phyloP scores from a whole-genome alignment of 2,888 invertebrate genomes.

The Megaustenia siamemsis region DNA sequence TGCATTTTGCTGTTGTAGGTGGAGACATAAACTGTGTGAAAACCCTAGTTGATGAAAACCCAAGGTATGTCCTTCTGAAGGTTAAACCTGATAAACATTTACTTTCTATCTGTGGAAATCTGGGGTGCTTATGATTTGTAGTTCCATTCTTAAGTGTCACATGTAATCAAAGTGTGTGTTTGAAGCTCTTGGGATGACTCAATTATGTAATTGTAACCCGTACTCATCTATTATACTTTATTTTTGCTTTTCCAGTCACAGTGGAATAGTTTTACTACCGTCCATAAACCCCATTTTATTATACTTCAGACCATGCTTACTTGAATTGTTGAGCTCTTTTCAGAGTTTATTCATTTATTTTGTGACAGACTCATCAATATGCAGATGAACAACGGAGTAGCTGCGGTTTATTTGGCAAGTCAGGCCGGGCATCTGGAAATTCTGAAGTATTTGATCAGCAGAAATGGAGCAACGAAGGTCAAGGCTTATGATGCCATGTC shows the following conservation, averaged over 20 bases:
- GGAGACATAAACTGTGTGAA: constrained; percentile 92
- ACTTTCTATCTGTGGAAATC: no score
- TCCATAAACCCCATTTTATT: no score
- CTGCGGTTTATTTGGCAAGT: constrained; percentile 92
- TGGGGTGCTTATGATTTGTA: no score
- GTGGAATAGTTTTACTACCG: no score
- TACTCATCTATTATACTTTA: no score
- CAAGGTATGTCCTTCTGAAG: constrained; percentile 68
- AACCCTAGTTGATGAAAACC: constrained; percentile 80
- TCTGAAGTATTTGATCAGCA: constrained; percentile 89
- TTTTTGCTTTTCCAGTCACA: no score
- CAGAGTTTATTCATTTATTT: no score
- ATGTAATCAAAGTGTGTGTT: no score
- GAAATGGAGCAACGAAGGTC: constrained; percentile 90
- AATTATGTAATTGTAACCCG: no score
- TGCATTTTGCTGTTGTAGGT: constrained; percentile 92
- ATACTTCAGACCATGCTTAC: background rate
- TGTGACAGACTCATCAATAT: constrained; percentile 89
- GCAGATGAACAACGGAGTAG: constrained; percentile 95
- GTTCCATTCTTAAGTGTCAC: no score
- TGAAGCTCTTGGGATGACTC: no score
- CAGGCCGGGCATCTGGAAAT: constrained; percentile 93
- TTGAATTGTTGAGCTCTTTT: background rate
- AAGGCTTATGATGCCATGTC: constrained; percentile 94
- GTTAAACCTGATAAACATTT: no score